Conservation (phyloP, 92 coral and sea anemone species). For the Scolanthus callimorphus region DNA sequence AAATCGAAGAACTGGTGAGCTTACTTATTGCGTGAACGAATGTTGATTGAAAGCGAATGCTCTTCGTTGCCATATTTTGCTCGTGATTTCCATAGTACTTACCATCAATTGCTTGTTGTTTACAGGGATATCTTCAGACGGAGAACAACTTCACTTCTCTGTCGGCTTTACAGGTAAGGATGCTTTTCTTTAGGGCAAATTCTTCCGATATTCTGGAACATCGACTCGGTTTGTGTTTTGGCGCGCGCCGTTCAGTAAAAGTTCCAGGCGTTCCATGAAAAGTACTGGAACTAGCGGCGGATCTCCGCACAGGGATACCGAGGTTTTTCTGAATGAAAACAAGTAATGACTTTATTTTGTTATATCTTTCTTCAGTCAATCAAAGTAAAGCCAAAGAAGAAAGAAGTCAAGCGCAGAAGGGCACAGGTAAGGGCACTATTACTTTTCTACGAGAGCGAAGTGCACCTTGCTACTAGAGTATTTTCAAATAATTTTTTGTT, state of each 20-base stretch:
- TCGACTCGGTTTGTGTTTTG: no score
- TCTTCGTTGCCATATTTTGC: no score
- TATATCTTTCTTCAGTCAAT: slow-evolving; percentile 44
- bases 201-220: no score
- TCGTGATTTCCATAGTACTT: background rate
- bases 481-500: background rate
- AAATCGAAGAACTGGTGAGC: slow-evolving; percentile 70
- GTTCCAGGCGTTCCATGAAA: background rate
- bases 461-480: no score
- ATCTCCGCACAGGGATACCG: no score
- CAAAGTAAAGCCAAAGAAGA: slow-evolving; percentile 62
- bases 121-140: slow-evolving; percentile 75
- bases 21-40: no score
- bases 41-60: no score
- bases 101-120: slow-evolving; percentile 21
- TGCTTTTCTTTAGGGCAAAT: no score
- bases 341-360: no score
- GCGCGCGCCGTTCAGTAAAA: background rate
- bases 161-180: slow-evolving; percentile 59
- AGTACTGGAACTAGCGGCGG: no score
- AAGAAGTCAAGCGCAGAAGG: slow-evolving; percentile 58
- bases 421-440: slow-evolving; percentile 17
- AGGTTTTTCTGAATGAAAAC: no score
- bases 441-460: no score
- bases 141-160: slow-evolving; percentile 56